phyloP scores from a whole-genome alignment of 2,888 invertebrate species.

The Drosophila greeni region DNA sequence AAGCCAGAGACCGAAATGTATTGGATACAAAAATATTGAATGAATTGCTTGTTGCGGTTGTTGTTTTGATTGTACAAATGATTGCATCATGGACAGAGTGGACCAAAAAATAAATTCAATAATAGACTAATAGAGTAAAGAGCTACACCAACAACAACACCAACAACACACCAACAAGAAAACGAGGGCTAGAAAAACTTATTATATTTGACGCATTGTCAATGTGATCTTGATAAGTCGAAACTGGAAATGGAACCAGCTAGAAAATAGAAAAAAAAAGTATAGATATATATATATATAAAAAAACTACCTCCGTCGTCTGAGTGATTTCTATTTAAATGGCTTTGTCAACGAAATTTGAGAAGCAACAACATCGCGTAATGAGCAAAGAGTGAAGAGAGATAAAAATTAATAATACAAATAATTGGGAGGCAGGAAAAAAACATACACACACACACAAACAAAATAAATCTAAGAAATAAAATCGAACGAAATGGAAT shows the following conservation, averaged over 20 bases:
- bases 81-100: slow-evolving; percentile 61
- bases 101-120: slow-evolving; percentile 45
- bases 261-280: slow-evolving; percentile 1
- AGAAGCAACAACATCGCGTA: slow-evolving; percentile 61
- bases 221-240: slow-evolving; percentile 70
- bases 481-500: slow-evolving; percentile 46
- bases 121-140: slow-evolving; percentile 61
- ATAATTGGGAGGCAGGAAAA: slow-evolving; percentile 40
- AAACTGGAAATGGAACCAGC: slow-evolving; percentile 38
- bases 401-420: slow-evolving; percentile 67
- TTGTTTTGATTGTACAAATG: slow-evolving; percentile 51
- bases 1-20: slow-evolving; percentile 5
- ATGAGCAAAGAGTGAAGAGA: slow-evolving; percentile 67
- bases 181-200: slow-evolving; percentile 47
- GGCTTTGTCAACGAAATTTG: slow-evolving; percentile 74
- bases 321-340: slow-evolving; percentile 76
- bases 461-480: slow-evolving; percentile 30
- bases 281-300: not conserved
- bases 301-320: slow-evolving; percentile 44
- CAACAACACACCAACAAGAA: slow-evolving; percentile 17
- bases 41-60: slow-evolving; percentile 47
- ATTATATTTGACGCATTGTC: slow-evolving; percentile 75
- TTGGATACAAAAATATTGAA: slow-evolving; percentile 39
- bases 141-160: slow-evolving; percentile 34
- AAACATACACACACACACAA: slow-evolving; percentile 37